Evolutionary conservation across 2,113 vertebrate species (phyloP).

Genomic region (Burhinus oedicnemus): DNA sequence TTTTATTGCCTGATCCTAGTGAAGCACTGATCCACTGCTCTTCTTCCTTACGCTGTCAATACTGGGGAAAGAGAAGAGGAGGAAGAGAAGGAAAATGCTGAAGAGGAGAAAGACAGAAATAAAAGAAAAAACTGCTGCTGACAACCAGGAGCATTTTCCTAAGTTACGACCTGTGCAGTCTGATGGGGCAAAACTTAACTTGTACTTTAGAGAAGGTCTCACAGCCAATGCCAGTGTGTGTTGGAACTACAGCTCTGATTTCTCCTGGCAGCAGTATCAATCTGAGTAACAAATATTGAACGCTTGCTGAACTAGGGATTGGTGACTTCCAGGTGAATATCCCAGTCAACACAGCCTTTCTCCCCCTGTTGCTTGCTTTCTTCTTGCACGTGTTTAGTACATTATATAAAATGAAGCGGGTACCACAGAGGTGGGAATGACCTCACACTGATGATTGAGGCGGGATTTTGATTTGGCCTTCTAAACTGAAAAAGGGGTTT

Average conservation of each 20-base stretch:
- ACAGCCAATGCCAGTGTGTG: background rate
- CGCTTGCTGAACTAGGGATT: rapidly evolving
- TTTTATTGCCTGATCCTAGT: background rate
- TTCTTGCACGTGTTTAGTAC: rapidly evolving
- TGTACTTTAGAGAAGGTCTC: background rate
- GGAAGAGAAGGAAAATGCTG: background rate
- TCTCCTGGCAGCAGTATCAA: background rate
- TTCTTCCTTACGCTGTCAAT: background rate
- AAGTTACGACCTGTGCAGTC: background rate
- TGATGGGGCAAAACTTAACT: background rate
- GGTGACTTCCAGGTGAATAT: background rate
- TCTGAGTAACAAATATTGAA: background rate
- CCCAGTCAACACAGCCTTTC: background rate
- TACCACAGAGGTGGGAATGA: background rate
- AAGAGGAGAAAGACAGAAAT: background rate
- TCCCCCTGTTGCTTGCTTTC: background rate
- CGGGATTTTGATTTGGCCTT: background rate
- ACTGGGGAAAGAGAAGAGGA: background rate
- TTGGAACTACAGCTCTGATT: background rate
- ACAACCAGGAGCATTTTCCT: background rate
- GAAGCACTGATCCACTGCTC: background rate
- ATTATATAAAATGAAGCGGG: background rate
- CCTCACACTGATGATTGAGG: background rate
- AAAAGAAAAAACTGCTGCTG: background rate
- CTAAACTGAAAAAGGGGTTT: background rate